Conservation (phyloP, 2,797 vertebrate species). For the Anolis apletophallus region DNA sequence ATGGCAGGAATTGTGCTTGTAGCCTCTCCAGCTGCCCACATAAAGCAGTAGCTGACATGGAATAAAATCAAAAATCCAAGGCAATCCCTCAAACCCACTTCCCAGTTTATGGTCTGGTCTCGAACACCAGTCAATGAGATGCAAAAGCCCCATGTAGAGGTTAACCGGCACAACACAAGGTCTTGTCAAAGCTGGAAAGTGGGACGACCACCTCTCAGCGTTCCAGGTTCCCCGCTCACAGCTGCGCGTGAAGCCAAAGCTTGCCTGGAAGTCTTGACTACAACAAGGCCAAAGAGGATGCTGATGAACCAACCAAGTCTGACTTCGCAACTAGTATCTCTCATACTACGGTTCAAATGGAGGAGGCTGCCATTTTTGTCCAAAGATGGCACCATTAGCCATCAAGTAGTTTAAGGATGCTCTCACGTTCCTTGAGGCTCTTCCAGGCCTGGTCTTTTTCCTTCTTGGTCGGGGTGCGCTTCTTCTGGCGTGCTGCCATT, state of each 20-base stretch:
- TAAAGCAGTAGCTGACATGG: neutral
- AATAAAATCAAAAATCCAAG: neutral
- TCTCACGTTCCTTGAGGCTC: conserved; percentile 95
- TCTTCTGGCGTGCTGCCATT: conserved; percentile 98
- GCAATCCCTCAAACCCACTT: neutral
- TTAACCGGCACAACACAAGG: neutral
- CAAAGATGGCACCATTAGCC: conserved; percentile 66
- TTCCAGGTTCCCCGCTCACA: neutral
- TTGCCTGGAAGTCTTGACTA: neutral
- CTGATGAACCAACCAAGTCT: neutral
- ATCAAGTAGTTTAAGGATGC: conserved; percentile 95
- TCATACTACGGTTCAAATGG: neutral
- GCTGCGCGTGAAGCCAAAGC: neutral
- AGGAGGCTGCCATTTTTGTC: neutral
- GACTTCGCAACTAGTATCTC: neutral
- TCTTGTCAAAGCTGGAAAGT: no score
- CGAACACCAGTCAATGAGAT: neutral
- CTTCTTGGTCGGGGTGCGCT: conserved; percentile 96
- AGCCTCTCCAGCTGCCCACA: neutral
- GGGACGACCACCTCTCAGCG: neutral
- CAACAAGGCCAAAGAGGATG: neutral
- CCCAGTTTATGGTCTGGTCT: neutral
- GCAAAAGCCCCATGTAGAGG: neutral
- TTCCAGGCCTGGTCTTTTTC: conserved; percentile 99
- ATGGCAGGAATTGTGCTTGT: neutral